These are phyloP conservation scores for Pycnomerus fuliginosus DNA, from an alignment of 2,888 invertebrate genomes.

Conservation along the genomic window DNA sequence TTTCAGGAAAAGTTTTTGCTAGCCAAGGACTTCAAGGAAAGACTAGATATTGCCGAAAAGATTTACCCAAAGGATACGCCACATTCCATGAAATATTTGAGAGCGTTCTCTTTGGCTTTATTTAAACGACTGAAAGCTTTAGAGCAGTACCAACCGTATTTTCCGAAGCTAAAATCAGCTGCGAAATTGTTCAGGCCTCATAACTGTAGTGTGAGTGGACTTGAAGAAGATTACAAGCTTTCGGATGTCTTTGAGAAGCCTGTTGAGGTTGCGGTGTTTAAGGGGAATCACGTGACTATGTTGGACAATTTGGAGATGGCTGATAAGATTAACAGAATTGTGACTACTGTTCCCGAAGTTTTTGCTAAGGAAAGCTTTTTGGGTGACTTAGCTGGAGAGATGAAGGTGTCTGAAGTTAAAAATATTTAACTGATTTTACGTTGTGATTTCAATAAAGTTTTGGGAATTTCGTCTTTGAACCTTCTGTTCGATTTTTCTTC, in stretches of 20 bases:
- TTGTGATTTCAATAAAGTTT: no score
- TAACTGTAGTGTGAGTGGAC: background rate
- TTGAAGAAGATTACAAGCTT: background rate
- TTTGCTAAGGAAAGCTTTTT: background rate
- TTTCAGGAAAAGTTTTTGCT: background rate
- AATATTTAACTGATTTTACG: no score
- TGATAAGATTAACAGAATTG: conserved; percentile 22
- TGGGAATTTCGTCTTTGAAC: no score
- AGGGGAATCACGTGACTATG: conserved; percentile 71
- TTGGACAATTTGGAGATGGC: conserved; percentile 64
- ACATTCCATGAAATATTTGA: conserved; percentile 1
- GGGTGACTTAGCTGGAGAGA: no score
- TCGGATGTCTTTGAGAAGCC: conserved; percentile 29
- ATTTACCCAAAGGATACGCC: conserved; percentile 12
- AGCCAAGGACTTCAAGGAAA: background rate
- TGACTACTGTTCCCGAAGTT: background rate
- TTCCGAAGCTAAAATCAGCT: conserved; percentile 1
- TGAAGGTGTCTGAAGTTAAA: no score
- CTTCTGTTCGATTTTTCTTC: no score
- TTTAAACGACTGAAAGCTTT: background rate
- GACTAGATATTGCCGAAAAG: conserved; percentile 1
- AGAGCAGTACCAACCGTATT: background rate
- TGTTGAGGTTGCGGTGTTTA: conserved; percentile 61
- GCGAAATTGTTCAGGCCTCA: conserved; percentile 3
- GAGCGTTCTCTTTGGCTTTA: background rate